Evolutionary conservation across 2,888 invertebrate species (phyloP).

Genomic region (Andrena fulva): DNA sequence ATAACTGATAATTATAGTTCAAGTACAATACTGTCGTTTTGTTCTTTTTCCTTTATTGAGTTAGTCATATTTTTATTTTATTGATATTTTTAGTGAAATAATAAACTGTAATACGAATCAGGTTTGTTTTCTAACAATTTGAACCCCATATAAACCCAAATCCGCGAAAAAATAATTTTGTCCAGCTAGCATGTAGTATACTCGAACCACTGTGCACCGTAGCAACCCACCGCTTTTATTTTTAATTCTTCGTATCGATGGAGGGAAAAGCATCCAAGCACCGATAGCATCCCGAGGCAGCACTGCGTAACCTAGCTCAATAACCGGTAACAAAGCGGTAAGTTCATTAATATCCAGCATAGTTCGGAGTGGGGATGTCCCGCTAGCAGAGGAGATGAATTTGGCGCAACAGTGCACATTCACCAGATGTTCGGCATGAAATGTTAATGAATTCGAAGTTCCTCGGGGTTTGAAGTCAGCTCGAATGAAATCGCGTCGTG

Average conservation of each 20-base stretch:
- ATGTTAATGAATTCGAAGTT: constrained; percentile 66
- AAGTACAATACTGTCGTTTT: no score
- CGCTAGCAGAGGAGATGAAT: constrained; percentile 40
- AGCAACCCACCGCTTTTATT: neutral
- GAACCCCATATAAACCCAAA: no score
- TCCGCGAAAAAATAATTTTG: no score
- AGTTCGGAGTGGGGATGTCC: neutral
- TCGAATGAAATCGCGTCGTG: constrained; percentile 61
- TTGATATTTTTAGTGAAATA: no score
- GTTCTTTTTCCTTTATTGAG: no score
- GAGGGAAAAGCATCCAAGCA: neutral
- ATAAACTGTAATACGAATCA: no score
- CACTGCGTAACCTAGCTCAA: constrained; percentile 6
- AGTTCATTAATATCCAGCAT: constrained; percentile 49
- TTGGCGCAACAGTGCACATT: constrained; percentile 41
- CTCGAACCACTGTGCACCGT: no score
- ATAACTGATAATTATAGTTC: no score
- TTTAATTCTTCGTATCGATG: neutral
- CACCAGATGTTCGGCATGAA: constrained; percentile 53
- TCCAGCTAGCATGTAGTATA: no score
- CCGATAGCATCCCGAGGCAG: neutral
- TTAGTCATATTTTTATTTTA: no score
- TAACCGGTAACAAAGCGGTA: constrained; percentile 38
- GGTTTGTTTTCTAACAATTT: no score
- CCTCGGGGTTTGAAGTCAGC: constrained; percentile 58